Evolutionary conservation across 2,113 vertebrate genomes (phyloP).

Genomic region (Xerus inauris): DNA sequence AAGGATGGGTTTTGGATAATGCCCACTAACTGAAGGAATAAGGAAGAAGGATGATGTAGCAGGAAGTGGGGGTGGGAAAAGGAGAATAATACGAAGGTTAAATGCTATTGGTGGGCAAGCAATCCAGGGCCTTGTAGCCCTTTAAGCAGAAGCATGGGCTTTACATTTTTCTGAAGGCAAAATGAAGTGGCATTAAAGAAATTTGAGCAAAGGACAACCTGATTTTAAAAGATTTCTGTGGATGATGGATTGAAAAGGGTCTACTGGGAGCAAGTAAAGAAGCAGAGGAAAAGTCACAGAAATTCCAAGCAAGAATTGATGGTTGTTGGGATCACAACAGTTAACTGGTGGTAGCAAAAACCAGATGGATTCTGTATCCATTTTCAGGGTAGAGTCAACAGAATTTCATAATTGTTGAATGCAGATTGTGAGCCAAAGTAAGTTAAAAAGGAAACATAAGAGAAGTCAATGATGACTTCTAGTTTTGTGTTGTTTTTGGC

Average conservation of each 20-base stretch:
- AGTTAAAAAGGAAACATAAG: neutral
- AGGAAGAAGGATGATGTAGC: neutral
- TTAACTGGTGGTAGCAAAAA: neutral
- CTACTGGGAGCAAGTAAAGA: neutral
- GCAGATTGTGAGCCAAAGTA: neutral
- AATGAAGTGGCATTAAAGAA: constrained; percentile 4
- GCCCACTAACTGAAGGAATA: neutral
- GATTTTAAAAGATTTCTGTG: neutral
- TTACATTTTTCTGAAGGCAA: neutral
- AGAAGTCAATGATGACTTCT: neutral
- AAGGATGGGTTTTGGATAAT: neutral
- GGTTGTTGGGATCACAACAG: neutral
- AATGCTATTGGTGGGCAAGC: neutral
- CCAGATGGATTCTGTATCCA: neutral
- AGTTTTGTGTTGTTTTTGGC: neutral
- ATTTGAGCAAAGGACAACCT: neutral
- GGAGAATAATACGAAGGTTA: neutral
- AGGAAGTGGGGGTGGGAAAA: neutral
- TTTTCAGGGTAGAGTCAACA: neutral
- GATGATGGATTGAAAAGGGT: neutral
- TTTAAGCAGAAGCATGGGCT: neutral
- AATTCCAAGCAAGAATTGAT: neutral
- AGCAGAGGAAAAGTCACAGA: neutral
- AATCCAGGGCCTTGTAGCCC: neutral
- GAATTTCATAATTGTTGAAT: neutral